Conservation (phyloP, 2,797 vertebrate species). For the Thunnus albacares region DNA sequence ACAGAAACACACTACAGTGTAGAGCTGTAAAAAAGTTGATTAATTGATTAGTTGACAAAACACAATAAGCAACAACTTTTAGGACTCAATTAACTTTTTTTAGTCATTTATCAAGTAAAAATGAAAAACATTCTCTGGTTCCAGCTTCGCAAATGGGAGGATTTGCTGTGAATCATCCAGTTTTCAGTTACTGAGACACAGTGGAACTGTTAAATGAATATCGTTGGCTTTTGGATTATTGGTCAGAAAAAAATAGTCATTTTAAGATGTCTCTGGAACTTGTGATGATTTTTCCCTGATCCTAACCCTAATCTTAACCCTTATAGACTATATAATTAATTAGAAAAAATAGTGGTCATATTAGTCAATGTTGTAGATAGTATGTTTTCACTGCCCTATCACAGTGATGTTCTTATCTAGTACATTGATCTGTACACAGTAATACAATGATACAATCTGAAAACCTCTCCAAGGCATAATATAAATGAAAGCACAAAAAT, state of each 20-base stretch:
- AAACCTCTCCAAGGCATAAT: background rate
- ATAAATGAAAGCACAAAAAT: background rate
- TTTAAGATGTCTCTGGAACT: background rate
- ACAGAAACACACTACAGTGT: background rate
- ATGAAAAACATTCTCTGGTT: background rate
- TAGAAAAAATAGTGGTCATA: background rate
- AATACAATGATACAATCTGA: no score
- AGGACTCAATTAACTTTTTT: background rate
- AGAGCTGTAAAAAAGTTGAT: no score
- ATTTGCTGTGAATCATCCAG: background rate
- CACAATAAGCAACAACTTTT: background rate
- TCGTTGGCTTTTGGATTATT: background rate
- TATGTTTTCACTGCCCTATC: background rate
- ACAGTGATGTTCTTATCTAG: background rate
- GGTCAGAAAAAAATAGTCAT: no score
- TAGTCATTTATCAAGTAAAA: background rate
- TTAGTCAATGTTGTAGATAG: background rate
- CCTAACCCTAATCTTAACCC: no score
- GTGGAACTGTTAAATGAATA: background rate
- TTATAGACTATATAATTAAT: background rate
- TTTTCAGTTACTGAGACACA: no score
- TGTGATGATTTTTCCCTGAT: background rate
- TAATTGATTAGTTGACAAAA: background rate
- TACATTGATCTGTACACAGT: background rate
- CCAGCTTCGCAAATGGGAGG: background rate